These are phyloP conservation scores for Pangasius larnaudii DNA, from an alignment of 2,797 vertebrate species.

Conservation along the genomic window DNA sequence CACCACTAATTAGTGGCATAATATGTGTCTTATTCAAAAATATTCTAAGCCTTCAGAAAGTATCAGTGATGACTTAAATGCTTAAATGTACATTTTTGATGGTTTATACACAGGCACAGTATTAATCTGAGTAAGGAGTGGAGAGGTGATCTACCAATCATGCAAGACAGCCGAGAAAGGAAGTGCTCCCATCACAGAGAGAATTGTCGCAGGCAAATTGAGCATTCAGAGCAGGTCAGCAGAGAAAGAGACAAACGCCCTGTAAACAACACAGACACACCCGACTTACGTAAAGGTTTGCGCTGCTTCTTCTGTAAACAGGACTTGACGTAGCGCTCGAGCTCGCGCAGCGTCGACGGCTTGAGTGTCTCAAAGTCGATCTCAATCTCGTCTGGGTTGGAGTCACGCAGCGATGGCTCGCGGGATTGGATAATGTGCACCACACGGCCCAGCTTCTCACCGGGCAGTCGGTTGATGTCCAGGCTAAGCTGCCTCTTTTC, in stretches of 20 bases:
- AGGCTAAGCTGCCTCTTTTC: slow-evolving; percentile 95
- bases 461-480: slow-evolving; percentile 94
- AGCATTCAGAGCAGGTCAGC: slow-evolving; percentile 55
- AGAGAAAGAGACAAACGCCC: slow-evolving; percentile 39
- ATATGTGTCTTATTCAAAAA: not conserved
- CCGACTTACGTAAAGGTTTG: slow-evolving; percentile 90
- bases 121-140: slow-evolving; percentile 47
- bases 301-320: slow-evolving; percentile 96
- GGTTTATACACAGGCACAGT: slow-evolving; percentile 18
- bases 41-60: not conserved
- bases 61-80: not conserved
- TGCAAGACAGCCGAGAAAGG: slow-evolving; percentile 54
- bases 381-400: slow-evolving; percentile 97
- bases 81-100: not conserved
- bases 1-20: not conserved
- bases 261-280: not conserved
- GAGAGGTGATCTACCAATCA: slow-evolving; percentile 54
- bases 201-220: slow-evolving; percentile 51
- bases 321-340: slow-evolving; percentile 97
- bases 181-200: slow-evolving; percentile 50
- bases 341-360: slow-evolving; percentile 91
- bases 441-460: slow-evolving; percentile 94
- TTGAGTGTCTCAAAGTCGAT: slow-evolving; percentile 98
- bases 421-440: slow-evolving; percentile 97
- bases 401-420: slow-evolving; percentile 94